phyloP scores from a whole-genome alignment of 92 coral and sea anemone genomes.

The Metridium senile region DNA sequence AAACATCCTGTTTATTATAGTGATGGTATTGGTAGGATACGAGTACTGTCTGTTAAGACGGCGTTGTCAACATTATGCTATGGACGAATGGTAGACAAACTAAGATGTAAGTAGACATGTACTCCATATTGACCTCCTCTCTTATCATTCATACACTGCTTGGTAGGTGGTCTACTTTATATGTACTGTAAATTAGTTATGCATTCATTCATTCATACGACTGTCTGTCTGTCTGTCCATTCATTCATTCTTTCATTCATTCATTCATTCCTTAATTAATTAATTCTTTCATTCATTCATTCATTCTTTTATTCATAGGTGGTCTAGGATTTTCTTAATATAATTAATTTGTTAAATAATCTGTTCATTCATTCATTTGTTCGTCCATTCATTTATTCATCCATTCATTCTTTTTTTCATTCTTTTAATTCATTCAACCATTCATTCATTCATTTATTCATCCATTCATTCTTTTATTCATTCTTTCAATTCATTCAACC shows the following conservation, averaged over 20 bases:
- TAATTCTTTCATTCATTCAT: background rate
- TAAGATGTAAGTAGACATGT: slow-evolving; percentile 88
- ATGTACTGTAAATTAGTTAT: too few species aligned
- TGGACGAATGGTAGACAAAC: slow-evolving; percentile 92
- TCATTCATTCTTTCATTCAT: background rate
- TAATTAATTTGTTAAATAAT: too few species aligned
- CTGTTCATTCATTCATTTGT: background rate
- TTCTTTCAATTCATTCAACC: too few species aligned
- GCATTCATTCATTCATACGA: background rate
- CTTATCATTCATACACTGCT: too few species aligned
- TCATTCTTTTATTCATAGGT: background rate
- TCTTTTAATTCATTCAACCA: background rate
- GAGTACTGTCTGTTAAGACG: slow-evolving; percentile 96
- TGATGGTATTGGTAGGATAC: slow-evolving; percentile 94
- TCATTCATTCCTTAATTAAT: background rate
- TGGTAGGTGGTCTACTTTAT: too few species aligned
- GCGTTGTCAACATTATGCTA: slow-evolving; percentile 93
- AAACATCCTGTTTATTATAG: too few species aligned
- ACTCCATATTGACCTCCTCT: background rate
- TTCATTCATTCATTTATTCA: background rate
- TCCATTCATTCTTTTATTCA: background rate
- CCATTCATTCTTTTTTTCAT: background rate
- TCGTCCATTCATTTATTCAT: background rate
- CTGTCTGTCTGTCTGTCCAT: background rate
- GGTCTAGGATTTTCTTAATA: too few species aligned